Evolutionary conservation across 1,140 invertebrate species (phyloP).

Genomic region (Eulimnadia texana): DNA sequence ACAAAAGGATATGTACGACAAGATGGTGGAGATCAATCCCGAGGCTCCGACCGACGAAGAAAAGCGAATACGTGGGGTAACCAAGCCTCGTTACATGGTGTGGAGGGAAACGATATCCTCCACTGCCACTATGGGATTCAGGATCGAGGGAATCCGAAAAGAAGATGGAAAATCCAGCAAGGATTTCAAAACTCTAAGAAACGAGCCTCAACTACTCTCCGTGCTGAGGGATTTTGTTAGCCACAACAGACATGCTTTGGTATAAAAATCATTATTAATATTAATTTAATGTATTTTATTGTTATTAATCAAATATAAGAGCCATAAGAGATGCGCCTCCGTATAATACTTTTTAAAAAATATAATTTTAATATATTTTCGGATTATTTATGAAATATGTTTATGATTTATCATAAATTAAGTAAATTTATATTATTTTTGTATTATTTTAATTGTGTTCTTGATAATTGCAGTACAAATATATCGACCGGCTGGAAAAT

Average conservation of each 20-base stretch:
- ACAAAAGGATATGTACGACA: constrained; percentile 82
- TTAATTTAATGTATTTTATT: background rate
- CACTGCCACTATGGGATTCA: constrained; percentile 82
- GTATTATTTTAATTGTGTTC: background rate
- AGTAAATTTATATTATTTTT: background rate
- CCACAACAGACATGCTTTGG: constrained; percentile 57
- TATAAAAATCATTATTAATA: constrained; percentile 39
- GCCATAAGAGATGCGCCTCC: background rate
- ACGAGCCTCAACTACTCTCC: constrained; percentile 58
- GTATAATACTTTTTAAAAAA: background rate
- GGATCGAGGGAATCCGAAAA: constrained; percentile 79
- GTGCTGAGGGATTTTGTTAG: constrained; percentile 69
- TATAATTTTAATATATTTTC: background rate
- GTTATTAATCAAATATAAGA: background rate
- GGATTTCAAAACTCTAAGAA: constrained; percentile 92
- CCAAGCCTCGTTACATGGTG: constrained; percentile 91
- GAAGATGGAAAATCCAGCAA: constrained; percentile 75
- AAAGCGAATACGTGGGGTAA: constrained; percentile 71
- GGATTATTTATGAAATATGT: too few species aligned
- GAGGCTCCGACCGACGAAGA: constrained; percentile 81
- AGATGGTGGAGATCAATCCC: constrained; percentile 91
- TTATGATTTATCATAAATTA: background rate
- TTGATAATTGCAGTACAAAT: constrained; percentile 59
- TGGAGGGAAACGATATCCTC: constrained; percentile 96
- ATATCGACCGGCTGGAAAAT: constrained; percentile 65